Evolutionary conservation across 2,797 vertebrate genomes (phyloP), one percentile per base, ranked within the genome.

Genomic region (Stomatorhinus walkeri): DNA sequence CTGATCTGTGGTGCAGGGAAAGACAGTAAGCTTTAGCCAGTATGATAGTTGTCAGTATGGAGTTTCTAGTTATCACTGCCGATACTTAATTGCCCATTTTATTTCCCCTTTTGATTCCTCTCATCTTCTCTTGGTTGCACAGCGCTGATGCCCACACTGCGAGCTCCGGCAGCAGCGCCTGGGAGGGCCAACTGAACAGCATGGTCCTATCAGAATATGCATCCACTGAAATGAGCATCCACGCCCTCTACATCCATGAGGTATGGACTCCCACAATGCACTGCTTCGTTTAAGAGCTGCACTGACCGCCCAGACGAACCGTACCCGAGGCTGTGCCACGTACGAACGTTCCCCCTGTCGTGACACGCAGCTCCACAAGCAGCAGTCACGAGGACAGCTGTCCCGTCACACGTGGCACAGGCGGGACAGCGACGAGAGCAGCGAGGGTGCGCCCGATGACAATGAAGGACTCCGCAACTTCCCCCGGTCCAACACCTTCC

Each of bases 191-290:
- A 85, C 95, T 98, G 68, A 97, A 97, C 92, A 99, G 98, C 94
- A 93, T 98, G 94, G 95, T 98, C 90, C 95, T 99, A 85, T 99
- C 98, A 0, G 98, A 99, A 91, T 99, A 98, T 0, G 98, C 98
- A 7, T 99, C 98, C 68, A 99, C 97, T 0, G 98, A 99, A 93
- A 99, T 99, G 98, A 99, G 98, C 94, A 96, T 99, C 90, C 98
- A 99, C 0, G 98, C 98, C 8, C 95, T 99, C 91, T 99, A 98
- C 92, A 98, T 99, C 94, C 98, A 99, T 0, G 98, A 99, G 97
- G 98, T 98, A 94, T 95, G 8, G 85, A 22, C 84, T 61, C 61
- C 64, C 9, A 52, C 8, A n/a, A 36, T 61, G 46, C 24, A 43
- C 4, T n/a, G 43, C 88, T 68, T 56, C 16, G 68, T 19, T 9